Evolutionary conservation across 1,140 invertebrate genomes (phyloP), one percentile per base, ranked within the genome.

Genomic region (Thalassaphorura encarpata): DNA sequence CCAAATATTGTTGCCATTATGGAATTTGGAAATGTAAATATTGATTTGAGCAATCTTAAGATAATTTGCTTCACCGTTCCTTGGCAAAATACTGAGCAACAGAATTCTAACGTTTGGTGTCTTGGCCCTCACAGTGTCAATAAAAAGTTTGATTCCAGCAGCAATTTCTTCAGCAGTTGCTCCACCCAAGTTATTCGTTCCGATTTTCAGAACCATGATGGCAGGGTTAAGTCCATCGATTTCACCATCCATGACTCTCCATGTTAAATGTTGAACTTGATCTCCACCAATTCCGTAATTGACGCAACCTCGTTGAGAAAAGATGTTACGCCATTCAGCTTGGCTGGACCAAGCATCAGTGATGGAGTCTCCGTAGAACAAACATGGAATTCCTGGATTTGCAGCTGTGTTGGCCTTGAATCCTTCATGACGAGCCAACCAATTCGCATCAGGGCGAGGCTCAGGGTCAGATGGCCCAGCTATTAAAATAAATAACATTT

Each of bases 231-330:
- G 43, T 36, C 68, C 66, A 28, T 80, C 77, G 31, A 80, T 57
- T 67, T 80, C 79, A 56, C 78, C 78, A 69, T 80, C 76, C 26
- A 69, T 58, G 16, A 80, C 67, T 52, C 79, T 66, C 78, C 78
- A 80, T 6, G 80, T 64, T 13, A 80, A 67, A 69, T 80, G 69
- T 62, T 79, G 72, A 1, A 77, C 79, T 56, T 74, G 69, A 66
- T 80, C 79, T n/a, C 75, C 76, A 29, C 75, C 72, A 56, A 80
- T 77, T 28, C 78, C 77, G 69, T 80, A 78, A 61, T 80, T 80
- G 16, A 79, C 56, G 4, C 53, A 39, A 15, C 62, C 62, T 3
- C 61, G n/a, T n/a, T n/a, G n/a, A n/a, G n/a, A n/a, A n/a, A n/a
- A n/a, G n/a, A n/a, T n/a, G n/a, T n/a, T n/a, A n/a, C n/a, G n/a